These are phyloP conservation scores for Cephus runcator DNA, from an alignment of 2,888 invertebrate species.

Conservation along the genomic window DNA sequence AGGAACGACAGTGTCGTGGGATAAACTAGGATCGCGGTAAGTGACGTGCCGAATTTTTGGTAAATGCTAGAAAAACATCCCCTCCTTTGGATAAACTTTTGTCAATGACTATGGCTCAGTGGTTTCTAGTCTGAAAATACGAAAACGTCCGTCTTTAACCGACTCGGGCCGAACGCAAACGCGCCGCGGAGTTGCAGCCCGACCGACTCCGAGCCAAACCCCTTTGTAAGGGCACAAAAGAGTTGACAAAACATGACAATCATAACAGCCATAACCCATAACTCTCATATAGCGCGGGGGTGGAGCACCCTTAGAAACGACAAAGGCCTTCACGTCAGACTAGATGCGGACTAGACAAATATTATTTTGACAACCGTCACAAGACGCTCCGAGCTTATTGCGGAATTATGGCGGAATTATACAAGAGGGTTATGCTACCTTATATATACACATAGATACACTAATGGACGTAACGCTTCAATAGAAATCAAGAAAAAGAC, in stretches of 20 bases:
- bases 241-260: constrained; percentile 64
- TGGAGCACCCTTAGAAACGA: background rate
- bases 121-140: background rate
- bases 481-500: background rate
- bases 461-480: background rate
- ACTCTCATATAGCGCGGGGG: constrained; percentile 38
- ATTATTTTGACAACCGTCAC: constrained; percentile 45
- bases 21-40: constrained; percentile 27
- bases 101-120: constrained; percentile 17
- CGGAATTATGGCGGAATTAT: constrained; percentile 27
- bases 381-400: constrained; percentile 23
- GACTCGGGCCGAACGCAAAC: no score
- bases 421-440: background rate
- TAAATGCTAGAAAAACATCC: constrained; percentile 41
- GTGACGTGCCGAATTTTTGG: constrained; percentile 49
- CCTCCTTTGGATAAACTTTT: constrained; percentile 19
- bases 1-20: background rate
- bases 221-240: constrained; percentile 48
- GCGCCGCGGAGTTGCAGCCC: background rate
- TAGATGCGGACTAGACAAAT: constrained; percentile 38
- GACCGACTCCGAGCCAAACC: constrained; percentile 23
- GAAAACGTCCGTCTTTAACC: background rate
- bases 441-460: no score
- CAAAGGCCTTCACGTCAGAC: constrained; percentile 1
- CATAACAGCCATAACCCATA: constrained; percentile 44